These are phyloP conservation scores for Gobius niger DNA, from an alignment of 2,113 vertebrate species.

Conservation along the genomic window DNA sequence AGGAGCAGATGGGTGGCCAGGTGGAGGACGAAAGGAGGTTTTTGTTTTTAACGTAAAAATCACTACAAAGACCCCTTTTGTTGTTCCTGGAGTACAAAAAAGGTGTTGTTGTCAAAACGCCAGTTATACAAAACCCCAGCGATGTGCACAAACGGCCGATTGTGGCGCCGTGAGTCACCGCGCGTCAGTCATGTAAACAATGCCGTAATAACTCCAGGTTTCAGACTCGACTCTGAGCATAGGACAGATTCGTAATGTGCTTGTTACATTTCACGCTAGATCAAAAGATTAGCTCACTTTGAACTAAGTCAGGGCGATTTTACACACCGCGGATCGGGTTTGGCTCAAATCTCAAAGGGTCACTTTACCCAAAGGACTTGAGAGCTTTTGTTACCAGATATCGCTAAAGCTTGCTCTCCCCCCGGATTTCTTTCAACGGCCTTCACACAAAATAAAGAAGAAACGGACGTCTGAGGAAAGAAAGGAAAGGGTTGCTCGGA, in stretches of 20 bases:
- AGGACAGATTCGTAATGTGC: neutral
- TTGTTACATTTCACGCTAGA: conserved; percentile 5
- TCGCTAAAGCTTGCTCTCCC: neutral
- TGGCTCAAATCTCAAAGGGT: conserved; percentile 8
- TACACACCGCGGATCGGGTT: neutral
- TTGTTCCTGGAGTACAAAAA: neutral
- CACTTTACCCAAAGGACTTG: conserved; percentile 10
- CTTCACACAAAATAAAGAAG: conserved; percentile 1
- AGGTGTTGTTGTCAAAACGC: conserved; percentile 28
- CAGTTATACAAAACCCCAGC: conserved; percentile 17
- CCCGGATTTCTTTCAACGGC: neutral
- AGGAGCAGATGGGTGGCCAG: conserved; percentile 60
- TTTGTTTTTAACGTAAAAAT: conserved; percentile 27
- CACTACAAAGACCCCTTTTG: conserved; percentile 31
- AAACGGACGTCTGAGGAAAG: neutral
- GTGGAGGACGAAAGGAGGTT: conserved; percentile 31
- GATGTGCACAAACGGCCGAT: neutral
- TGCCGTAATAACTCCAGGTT: neutral
- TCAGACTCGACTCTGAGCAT: neutral
- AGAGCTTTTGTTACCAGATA: conserved; percentile 10
- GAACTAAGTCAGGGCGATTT: neutral
- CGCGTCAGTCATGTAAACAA: neutral
- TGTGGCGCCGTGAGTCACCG: conserved; percentile 8
- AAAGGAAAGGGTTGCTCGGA: neutral
- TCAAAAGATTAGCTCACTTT: neutral